Conservation (phyloP, 2,888 invertebrate species). For the Mellilla xanthometata region DNA sequence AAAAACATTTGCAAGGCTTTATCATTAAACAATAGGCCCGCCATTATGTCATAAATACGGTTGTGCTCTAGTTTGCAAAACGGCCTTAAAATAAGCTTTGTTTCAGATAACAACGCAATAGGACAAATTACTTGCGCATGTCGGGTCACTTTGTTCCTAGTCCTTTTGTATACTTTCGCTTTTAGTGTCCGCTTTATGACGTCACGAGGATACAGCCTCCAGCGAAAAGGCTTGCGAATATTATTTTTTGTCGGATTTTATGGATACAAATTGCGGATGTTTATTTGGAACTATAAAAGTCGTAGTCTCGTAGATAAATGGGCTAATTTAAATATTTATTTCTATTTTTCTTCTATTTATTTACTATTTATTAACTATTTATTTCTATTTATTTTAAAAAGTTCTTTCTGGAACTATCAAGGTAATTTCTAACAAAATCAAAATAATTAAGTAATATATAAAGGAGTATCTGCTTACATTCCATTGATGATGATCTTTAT, state of each 20-base stretch:
- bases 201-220: constrained; percentile 28
- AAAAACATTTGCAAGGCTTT: constrained; percentile 70
- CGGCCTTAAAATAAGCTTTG: constrained; percentile 55
- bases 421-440: no score
- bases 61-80: constrained; percentile 68
- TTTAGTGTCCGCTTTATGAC: constrained; percentile 48
- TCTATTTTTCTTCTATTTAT: not conserved
- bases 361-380: no score
- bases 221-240: constrained; percentile 26
- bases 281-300: not conserved
- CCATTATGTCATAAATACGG: constrained; percentile 59
- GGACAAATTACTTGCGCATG: constrained; percentile 66
- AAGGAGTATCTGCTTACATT: no score
- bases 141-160: constrained; percentile 59
- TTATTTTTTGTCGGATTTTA: constrained; percentile 10
- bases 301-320: constrained; percentile 1
- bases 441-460: no score
- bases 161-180: constrained; percentile 63
- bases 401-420: no score
- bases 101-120: constrained; percentile 63
- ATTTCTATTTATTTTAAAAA: no score
- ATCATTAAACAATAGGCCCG: constrained; percentile 50
- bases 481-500: no score
- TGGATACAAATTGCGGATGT: not conserved
- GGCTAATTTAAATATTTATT: constrained; percentile 1